These are phyloP conservation scores for Anguilla marmorata DNA, from an alignment of 2,797 vertebrate genomes.

Conservation along the genomic window DNA sequence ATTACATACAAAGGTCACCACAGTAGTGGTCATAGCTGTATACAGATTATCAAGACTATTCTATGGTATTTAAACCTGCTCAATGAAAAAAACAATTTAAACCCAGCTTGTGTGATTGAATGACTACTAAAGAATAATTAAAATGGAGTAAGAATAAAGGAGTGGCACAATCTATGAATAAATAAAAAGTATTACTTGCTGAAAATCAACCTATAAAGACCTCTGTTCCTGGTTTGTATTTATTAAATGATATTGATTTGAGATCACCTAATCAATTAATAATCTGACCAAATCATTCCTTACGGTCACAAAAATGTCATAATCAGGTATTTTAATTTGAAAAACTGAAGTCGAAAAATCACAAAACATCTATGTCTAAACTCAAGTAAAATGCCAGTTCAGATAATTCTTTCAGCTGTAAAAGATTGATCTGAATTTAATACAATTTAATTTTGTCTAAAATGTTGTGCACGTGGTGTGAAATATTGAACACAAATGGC, in stretches of 20 bases:
- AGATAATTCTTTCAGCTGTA: background rate
- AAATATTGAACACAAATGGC: background rate
- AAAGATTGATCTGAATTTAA: background rate
- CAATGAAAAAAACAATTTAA: background rate
- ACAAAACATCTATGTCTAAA: background rate
- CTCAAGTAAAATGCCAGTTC: background rate
- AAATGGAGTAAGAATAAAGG: background rate
- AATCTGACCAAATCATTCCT: background rate
- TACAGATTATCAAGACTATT: background rate
- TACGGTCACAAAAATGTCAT: too few species aligned
- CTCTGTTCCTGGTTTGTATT: background rate
- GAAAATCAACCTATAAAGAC: background rate
- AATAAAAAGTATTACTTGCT: background rate
- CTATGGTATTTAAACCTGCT: background rate
- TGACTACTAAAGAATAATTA: background rate
- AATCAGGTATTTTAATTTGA: background rate
- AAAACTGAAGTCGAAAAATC: background rate
- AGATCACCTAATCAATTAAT: background rate
- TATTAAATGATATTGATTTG: background rate
- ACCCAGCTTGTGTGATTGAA: background rate
- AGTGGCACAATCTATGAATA: background rate
- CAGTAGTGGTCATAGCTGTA: background rate
- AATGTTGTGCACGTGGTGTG: background rate
- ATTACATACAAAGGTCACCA: background rate
- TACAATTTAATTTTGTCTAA: background rate